Conservation (phyloP, 2,888 invertebrate species). For the Xylocampa areola region DNA sequence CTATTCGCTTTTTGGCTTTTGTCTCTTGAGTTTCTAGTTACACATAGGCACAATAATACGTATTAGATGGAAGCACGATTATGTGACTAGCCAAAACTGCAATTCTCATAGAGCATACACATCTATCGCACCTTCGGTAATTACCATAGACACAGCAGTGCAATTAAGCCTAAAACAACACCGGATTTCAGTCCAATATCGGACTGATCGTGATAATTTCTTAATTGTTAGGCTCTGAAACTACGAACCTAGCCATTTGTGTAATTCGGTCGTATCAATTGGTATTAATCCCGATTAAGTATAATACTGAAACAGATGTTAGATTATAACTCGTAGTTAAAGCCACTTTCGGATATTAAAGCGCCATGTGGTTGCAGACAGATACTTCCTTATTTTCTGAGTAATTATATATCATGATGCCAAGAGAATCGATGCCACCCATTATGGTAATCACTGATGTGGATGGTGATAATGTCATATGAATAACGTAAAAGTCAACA, state of each 20-base stretch:
- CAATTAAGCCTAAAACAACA: slow-evolving; percentile 12
- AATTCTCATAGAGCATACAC: slow-evolving; percentile 9
- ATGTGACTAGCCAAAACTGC: not conserved
- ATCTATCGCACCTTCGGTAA: slow-evolving; percentile 10
- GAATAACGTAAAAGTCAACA: too few relatives aligned
- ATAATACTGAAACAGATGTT: not conserved
- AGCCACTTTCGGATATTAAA: not conserved
- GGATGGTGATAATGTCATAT: too few relatives aligned
- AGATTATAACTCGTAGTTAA: slow-evolving; percentile 9
- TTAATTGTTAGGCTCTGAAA: slow-evolving; percentile 11
- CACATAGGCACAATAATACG: too few relatives aligned
- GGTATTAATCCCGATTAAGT: not conserved
- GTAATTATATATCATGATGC: not conserved
- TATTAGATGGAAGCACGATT: not conserved
- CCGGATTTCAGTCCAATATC: slow-evolving; percentile 9
- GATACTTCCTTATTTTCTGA: slow-evolving; percentile 13
- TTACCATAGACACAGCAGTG: not conserved
- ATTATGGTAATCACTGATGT: too few relatives aligned
- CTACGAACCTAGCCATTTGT: slow-evolving; percentile 1
- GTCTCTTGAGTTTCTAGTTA: too few relatives aligned
- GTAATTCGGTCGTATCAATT: not conserved
- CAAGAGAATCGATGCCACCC: too few relatives aligned
- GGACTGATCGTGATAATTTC: slow-evolving; percentile 11
- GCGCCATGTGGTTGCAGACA: slow-evolving; percentile 16
- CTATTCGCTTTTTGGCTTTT: too few relatives aligned